Conservation (phyloP, 1,140 invertebrate genomes). For the Megalopta genalis region DNA sequence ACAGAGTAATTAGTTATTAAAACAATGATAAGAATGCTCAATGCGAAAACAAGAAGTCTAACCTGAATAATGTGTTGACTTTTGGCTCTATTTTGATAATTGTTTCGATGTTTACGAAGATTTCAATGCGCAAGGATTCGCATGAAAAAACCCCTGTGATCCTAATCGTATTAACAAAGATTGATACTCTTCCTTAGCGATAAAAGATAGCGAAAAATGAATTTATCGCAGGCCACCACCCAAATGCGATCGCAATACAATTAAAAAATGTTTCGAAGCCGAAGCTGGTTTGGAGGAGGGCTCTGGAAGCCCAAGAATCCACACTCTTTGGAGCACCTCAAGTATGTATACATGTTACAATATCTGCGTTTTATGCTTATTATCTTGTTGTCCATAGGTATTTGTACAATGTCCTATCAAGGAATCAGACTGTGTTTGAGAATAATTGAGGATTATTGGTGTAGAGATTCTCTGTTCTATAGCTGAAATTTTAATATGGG, state of each 20-base stretch:
- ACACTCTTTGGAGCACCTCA: constrained; percentile 96
- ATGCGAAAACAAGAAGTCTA: constrained; percentile 5
- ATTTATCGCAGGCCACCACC: constrained; percentile 17
- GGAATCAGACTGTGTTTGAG: constrained; percentile 98
- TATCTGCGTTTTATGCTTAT: background rate
- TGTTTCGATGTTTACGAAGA: background rate
- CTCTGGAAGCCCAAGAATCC: constrained; percentile 96
- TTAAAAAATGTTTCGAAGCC: constrained; percentile 88
- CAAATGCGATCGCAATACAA: constrained; percentile 3
- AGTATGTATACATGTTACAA: constrained; percentile 82
- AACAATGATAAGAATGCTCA: background rate
- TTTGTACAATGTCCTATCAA: constrained; percentile 95
- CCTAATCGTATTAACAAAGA: background rate
- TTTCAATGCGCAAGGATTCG: background rate
- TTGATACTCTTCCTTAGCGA: background rate
- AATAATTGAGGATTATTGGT: constrained; percentile 95
- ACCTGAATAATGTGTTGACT: constrained; percentile 37
- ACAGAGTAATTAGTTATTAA: background rate
- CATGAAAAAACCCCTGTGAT: background rate
- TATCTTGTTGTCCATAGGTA: constrained; percentile 83
- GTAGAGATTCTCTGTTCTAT: constrained; percentile 98
- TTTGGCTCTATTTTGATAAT: constrained; percentile 15
- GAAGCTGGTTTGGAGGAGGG: constrained; percentile 92
- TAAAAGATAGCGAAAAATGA: constrained; percentile 15
- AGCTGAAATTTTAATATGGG: constrained; percentile 99